These are phyloP conservation scores for Acanthaster planci DNA, from an alignment of 35 echinoderm and acorn worm genomes.

Conservation along the genomic window DNA sequence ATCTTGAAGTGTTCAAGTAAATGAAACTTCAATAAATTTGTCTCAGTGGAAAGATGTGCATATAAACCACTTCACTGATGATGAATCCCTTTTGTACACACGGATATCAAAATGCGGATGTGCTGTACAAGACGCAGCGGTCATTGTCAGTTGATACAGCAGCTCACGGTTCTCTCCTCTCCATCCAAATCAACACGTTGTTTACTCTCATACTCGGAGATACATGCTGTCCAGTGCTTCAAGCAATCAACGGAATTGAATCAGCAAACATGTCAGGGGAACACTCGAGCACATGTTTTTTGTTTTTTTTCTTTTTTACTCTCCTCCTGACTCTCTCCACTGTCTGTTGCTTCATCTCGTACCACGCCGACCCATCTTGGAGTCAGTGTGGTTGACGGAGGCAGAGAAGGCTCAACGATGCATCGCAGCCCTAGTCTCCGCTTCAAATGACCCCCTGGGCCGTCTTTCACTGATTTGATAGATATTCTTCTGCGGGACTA, in stretches of 20 bases:
- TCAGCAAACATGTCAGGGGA: conserved; percentile 18
- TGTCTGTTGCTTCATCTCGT: too few relatives aligned
- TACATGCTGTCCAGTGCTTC: not conserved
- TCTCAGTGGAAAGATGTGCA: too few relatives aligned
- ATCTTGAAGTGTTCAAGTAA: too few relatives aligned
- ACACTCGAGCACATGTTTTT: not conserved
- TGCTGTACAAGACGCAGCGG: too few relatives aligned
- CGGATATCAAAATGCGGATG: too few relatives aligned
- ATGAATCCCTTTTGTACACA: too few relatives aligned
- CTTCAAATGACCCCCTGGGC: conserved; percentile 6
- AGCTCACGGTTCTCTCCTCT: not conserved
- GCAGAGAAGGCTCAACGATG: too few relatives aligned
- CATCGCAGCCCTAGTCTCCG: not conserved
- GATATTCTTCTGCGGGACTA: not conserved
- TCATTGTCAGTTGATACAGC: not conserved
- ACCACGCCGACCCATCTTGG: not conserved
- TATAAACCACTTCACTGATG: too few relatives aligned
- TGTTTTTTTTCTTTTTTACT: not conserved
- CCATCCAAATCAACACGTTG: conserved; percentile 1
- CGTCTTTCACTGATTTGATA: not conserved
- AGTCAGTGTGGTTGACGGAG: not conserved
- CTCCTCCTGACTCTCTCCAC: not conserved
- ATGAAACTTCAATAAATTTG: too few relatives aligned
- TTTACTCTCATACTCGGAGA: conserved; percentile 1
- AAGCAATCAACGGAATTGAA: not conserved